A percentile compares a stretch with the other conserved stretches of the same genome.
phyloP scores from a whole-genome alignment of 2,797 vertebrate species.

The Poeciliopsis gracilis region DNA sequence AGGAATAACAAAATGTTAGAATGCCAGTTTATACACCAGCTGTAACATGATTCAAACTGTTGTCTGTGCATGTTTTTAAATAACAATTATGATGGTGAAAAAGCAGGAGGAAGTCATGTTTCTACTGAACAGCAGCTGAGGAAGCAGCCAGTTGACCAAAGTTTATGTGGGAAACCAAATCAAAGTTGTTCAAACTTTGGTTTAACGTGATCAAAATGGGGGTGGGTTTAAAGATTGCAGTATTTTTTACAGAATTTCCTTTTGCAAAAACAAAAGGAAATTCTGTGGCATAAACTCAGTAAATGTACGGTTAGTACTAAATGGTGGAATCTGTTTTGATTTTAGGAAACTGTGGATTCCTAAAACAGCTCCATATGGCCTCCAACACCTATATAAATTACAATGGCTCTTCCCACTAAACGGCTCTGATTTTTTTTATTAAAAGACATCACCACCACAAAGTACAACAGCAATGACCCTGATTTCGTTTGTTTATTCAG shows the following conservation, averaged over 20 bases:
- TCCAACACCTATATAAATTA: neutral
- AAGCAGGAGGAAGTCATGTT: neutral
- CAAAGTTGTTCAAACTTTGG: too few relatives aligned
- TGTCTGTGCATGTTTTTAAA: neutral
- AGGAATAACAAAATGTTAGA: neutral
- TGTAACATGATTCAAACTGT: neutral
- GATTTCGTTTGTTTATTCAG: slow-evolving; percentile 68
- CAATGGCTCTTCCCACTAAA: neutral
- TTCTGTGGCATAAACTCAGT: neutral
- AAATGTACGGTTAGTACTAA: neutral
- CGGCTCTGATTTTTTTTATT: neutral
- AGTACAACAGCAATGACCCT: slow-evolving; percentile 48
- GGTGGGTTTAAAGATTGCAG: too few relatives aligned
- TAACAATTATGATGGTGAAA: neutral
- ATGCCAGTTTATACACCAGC: neutral
- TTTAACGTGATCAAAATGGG: too few relatives aligned
- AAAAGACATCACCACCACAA: slow-evolving; percentile 39
- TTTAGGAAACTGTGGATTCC: neutral
- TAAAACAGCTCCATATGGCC: neutral
- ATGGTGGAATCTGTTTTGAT: neutral
- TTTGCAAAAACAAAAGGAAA: neutral
- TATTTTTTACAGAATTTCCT: too few relatives aligned
- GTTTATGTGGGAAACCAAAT: neutral
- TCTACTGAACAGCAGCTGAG: neutral
- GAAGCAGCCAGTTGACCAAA: neutral